Evolutionary conservation across 2,113 vertebrate species (phyloP).

Genomic region (Callipepla squamata): DNA sequence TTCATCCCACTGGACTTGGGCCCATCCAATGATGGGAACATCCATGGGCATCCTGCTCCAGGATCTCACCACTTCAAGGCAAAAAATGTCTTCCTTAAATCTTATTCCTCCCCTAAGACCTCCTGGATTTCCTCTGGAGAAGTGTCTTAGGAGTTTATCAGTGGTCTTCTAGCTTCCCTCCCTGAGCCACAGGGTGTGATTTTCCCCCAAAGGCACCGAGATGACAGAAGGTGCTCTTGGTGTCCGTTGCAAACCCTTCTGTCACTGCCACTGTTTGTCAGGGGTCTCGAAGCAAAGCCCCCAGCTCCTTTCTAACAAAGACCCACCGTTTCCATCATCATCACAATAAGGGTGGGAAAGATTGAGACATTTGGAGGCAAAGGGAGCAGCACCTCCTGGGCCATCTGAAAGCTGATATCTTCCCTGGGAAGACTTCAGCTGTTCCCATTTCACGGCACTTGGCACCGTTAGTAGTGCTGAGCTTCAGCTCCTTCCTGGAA

Average conservation of each 20-base stretch:
- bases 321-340: not conserved
- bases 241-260: not conserved
- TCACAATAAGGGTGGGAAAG: not conserved
- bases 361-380: not conserved
- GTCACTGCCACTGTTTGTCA: not conserved
- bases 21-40: not conserved
- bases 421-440: accelerated
- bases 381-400: not conserved
- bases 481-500: not conserved
- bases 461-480: not conserved
- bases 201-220: not conserved
- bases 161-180: not conserved
- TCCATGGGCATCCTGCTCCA: not conserved
- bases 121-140: not conserved
- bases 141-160: not conserved
- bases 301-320: not conserved
- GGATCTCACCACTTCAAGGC: not conserved
- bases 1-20: not conserved
- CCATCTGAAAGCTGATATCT: not conserved
- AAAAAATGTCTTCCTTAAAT: not conserved
- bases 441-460: accelerated
- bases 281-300: not conserved
- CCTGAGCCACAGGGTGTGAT: not conserved
- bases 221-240: not conserved
- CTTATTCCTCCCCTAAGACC: not conserved